phyloP scores from a whole-genome alignment of 2,797 vertebrate genomes.

The Aulostomus chinensis region DNA sequence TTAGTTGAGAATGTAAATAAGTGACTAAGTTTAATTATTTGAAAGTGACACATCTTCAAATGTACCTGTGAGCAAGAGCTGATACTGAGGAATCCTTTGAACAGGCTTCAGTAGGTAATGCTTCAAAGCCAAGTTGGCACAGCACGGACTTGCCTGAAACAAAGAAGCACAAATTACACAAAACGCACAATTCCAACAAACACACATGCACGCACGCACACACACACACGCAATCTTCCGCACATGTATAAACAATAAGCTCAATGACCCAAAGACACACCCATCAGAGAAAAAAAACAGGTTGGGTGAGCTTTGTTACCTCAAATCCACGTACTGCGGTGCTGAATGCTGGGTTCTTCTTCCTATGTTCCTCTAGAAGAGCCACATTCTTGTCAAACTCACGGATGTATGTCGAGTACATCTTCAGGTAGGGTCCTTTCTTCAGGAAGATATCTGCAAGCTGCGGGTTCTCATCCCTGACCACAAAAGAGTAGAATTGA shows the following conservation, averaged over 20 bases:
- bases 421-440: slow-evolving; percentile 96
- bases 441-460: slow-evolving; percentile 97
- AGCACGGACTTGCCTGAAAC: slow-evolving; percentile 89
- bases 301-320: slow-evolving; percentile 77
- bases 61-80: slow-evolving; percentile 92
- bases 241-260: slow-evolving; percentile 13
- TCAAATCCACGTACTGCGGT: slow-evolving; percentile 90
- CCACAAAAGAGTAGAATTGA: neutral
- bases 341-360: slow-evolving; percentile 88
- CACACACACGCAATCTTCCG: neutral
- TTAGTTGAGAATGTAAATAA: neutral
- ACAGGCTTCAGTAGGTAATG: slow-evolving; percentile 97
- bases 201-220: neutral
- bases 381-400: slow-evolving; percentile 95
- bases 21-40: no score
- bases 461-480: slow-evolving; percentile 87
- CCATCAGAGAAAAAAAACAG: slow-evolving; percentile 47
- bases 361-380: slow-evolving; percentile 93
- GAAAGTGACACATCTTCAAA: no score
- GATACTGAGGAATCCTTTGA: slow-evolving; percentile 97
- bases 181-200: neutral
- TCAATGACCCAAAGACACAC: neutral
- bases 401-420: slow-evolving; percentile 98
- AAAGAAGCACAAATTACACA: neutral
- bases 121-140: slow-evolving; percentile 92